These are phyloP conservation scores for Ceraclea dissimilis DNA, from an alignment of 2,888 invertebrate species.

Conservation along the genomic window DNA sequence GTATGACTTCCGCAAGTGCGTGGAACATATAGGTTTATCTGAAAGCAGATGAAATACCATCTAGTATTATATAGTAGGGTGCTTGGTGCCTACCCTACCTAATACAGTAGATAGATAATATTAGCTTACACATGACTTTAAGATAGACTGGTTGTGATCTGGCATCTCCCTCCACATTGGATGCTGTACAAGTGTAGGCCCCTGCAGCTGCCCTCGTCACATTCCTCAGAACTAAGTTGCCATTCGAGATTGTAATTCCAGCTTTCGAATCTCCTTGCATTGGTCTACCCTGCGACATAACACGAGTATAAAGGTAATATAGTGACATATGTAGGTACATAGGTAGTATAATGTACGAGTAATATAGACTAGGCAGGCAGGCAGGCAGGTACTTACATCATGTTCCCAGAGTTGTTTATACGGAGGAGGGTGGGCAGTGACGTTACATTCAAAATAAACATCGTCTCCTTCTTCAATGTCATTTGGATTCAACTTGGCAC, in stretches of 20 bases:
- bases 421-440: constrained; percentile 45
- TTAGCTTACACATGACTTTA: constrained; percentile 70
- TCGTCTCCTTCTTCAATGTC: constrained; percentile 49
- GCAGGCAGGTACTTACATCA: constrained; percentile 44
- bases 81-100: too few relatives aligned
- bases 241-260: constrained; percentile 12
- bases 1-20: constrained; percentile 68
- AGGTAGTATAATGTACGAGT: too few relatives aligned
- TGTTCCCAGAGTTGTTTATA: constrained; percentile 50
- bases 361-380: too few relatives aligned
- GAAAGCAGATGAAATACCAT: too few relatives aligned
- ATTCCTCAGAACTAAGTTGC: constrained; percentile 18
- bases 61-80: too few relatives aligned
- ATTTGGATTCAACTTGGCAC: constrained; percentile 45
- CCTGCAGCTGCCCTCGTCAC: constrained; percentile 51
- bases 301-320: too few relatives aligned
- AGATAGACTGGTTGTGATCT: constrained; percentile 65
- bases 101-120: too few relatives aligned
- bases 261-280: constrained; percentile 18
- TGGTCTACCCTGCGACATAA: constrained; percentile 12
- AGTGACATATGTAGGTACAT: too few relatives aligned
- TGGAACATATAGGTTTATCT: constrained; percentile 80
- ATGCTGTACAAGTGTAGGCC: constrained; percentile 71
- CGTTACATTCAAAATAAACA: constrained; percentile 45
- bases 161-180: constrained; percentile 74